A percentile compares a stretch with the other conserved stretches of the same genome.
These are phyloP conservation scores for Dicrostonyx torquatus DNA, from an alignment of 2,797 vertebrate species.

Conservation along the genomic window DNA sequence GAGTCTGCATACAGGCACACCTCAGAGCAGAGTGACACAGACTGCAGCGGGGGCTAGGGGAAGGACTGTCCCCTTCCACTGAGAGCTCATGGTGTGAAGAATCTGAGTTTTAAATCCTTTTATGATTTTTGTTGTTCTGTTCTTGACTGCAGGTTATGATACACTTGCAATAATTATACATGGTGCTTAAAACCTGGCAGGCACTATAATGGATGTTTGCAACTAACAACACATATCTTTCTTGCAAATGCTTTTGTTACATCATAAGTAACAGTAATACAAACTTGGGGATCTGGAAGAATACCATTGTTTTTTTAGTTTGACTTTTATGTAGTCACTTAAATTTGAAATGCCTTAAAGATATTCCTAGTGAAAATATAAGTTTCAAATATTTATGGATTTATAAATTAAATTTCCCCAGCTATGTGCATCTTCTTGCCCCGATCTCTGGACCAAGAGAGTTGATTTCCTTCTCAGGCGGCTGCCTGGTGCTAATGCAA, in stretches of 20 bases:
- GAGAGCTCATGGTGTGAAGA: neutral
- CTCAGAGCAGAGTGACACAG: neutral
- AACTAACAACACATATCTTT: neutral
- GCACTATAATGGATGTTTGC: neutral
- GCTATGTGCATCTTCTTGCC: neutral
- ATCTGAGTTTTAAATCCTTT: neutral
- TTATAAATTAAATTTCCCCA: neutral
- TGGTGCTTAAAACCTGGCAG: neutral
- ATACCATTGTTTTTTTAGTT: neutral
- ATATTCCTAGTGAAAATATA: neutral
- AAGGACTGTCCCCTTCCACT: neutral
- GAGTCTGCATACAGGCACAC: neutral
- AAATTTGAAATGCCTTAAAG: neutral
- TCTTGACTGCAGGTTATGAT: neutral
- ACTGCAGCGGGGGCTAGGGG: fast-evolving
- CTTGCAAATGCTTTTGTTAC: conserved; percentile 8
- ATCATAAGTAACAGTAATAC: neutral
- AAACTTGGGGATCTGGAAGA: neutral
- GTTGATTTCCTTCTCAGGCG: neutral
- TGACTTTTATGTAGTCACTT: neutral
- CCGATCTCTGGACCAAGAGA: neutral
- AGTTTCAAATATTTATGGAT: neutral
- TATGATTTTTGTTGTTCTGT: neutral
- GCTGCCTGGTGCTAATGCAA: neutral
- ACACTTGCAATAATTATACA: neutral